phyloP scores from a whole-genome alignment of 2,888 invertebrate species.

The Drosophila picticornis region DNA sequence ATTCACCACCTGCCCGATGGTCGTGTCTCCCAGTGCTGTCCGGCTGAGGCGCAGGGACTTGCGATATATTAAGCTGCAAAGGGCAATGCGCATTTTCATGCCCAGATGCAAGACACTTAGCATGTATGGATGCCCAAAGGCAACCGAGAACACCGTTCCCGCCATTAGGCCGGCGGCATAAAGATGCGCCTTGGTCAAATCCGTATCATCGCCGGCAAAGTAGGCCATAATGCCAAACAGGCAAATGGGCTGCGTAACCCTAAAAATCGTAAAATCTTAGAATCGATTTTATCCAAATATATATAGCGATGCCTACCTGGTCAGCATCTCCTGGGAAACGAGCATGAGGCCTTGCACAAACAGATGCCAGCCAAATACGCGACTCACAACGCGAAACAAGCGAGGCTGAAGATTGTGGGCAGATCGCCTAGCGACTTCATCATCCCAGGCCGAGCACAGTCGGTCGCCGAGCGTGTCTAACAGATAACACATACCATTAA shows the following conservation, averaged over 20 bases:
- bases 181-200: slow-evolving; percentile 88
- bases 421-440: slow-evolving; percentile 84
- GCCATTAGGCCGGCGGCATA: slow-evolving; percentile 91
- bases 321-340: slow-evolving; percentile 87
- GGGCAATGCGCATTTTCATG: slow-evolving; percentile 89
- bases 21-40: slow-evolving; percentile 91
- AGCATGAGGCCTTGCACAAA: slow-evolving; percentile 87
- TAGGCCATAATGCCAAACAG: slow-evolving; percentile 88
- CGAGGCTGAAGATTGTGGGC: slow-evolving; percentile 85
- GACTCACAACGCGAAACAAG: slow-evolving; percentile 83
- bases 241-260: slow-evolving; percentile 88
- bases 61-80: slow-evolving; percentile 89
- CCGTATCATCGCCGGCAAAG: slow-evolving; percentile 83
- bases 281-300: background rate
- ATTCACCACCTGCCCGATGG: slow-evolving; percentile 92
- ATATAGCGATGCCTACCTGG: slow-evolving; percentile 81
- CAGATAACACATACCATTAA: slow-evolving; percentile 15
- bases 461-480: slow-evolving; percentile 86
- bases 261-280: slow-evolving; percentile 67
- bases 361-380: slow-evolving; percentile 87
- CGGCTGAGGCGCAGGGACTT: slow-evolving; percentile 89
- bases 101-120: slow-evolving; percentile 89
- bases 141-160: slow-evolving; percentile 90
- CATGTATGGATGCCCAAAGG: slow-evolving; percentile 94
- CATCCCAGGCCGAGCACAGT: slow-evolving; percentile 87